phyloP scores from a whole-genome alignment of 2,888 invertebrate species.

The Prenolepis imparis region DNA sequence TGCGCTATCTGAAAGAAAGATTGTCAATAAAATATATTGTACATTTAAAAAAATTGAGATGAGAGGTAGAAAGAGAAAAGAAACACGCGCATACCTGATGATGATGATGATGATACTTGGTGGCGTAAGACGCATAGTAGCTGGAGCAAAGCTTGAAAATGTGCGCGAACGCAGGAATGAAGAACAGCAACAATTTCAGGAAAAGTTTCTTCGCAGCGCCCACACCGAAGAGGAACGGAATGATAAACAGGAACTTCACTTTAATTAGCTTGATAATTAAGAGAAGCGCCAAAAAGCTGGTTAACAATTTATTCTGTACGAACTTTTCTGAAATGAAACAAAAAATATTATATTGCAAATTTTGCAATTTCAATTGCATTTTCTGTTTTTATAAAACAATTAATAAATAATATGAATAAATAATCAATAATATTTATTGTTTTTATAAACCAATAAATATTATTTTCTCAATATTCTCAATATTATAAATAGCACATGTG shows the following conservation, averaged over 20 bases:
- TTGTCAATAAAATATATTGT: neutral
- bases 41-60: neutral
- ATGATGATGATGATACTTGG: slow-evolving; percentile 94
- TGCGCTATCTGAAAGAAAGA: slow-evolving; percentile 89
- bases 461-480: neutral
- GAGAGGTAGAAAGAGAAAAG: neutral
- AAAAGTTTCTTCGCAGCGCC: slow-evolving; percentile 94
- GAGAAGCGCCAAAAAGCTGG: slow-evolving; percentile 92
- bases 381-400: neutral
- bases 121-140: slow-evolving; percentile 91
- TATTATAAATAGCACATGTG: neutral
- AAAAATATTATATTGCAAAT: neutral
- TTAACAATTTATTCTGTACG: slow-evolving; percentile 91
- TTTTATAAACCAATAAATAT: neutral
- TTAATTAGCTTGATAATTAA: slow-evolving; percentile 93
- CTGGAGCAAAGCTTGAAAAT: slow-evolving; percentile 95
- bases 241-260: slow-evolving; percentile 92
- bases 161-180: slow-evolving; percentile 94
- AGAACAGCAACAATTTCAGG: slow-evolving; percentile 92
- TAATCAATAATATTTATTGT: neutral
- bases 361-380: neutral
- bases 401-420: neutral
- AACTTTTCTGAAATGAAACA: slow-evolving; percentile 89
- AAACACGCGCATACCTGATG: slow-evolving; percentile 86
- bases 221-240: slow-evolving; percentile 93